phyloP scores from a whole-genome alignment of 2,888 invertebrate species.

The Diloba caeruleocephala region DNA sequence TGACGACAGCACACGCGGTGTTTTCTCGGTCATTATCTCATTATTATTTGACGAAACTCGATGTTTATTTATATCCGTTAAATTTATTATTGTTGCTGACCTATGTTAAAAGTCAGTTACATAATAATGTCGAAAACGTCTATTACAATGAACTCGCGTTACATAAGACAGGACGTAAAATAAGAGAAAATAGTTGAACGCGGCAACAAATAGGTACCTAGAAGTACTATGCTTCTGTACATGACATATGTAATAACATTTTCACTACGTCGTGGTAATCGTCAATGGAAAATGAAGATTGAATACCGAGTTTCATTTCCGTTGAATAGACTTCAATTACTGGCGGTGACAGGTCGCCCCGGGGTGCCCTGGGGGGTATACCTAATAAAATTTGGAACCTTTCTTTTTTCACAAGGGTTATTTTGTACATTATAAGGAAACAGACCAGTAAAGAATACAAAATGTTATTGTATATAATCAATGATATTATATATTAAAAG shows the following conservation, averaged over 20 bases:
- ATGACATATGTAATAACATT: slow-evolving; percentile 26
- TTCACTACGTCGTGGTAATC: slow-evolving; percentile 15
- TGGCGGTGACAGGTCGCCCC: slow-evolving; percentile 61
- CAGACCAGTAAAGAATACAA: too few relatives aligned
- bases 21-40: slow-evolving; percentile 62
- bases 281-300: slow-evolving; percentile 52
- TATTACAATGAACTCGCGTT: slow-evolving; percentile 7
- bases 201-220: too few relatives aligned
- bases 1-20: slow-evolving; percentile 55
- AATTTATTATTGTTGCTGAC: slow-evolving; percentile 54
- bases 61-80: slow-evolving; percentile 45
- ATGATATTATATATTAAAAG: too few relatives aligned
- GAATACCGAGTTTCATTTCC: slow-evolving; percentile 63
- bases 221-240: too few relatives aligned
- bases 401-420: too few relatives aligned
- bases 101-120: slow-evolving; percentile 36
- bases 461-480: too few relatives aligned
- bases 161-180: not conserved
- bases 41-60: slow-evolving; percentile 65
- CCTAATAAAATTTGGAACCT: slow-evolving; percentile 42
- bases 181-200: not conserved
- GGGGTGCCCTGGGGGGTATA: too few relatives aligned
- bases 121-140: slow-evolving; percentile 18
- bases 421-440: too few relatives aligned
- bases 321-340: slow-evolving; percentile 54